Evolutionary conservation across 2,797 vertebrate species (phyloP).

Genomic region (Emys orbicularis): DNA sequence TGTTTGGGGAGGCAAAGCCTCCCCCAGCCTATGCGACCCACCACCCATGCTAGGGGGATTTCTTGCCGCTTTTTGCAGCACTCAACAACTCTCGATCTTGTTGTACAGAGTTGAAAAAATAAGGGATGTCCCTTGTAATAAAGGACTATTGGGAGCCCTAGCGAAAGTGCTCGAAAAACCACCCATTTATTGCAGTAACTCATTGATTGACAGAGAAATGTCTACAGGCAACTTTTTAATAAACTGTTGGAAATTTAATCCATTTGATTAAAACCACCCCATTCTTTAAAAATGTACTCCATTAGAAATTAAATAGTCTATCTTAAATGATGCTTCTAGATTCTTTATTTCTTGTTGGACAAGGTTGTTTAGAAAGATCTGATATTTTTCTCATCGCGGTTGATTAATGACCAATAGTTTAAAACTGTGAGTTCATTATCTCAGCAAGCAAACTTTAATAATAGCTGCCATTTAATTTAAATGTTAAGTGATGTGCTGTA

Average conservation of each 20-base stretch:
- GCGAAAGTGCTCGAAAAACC: background rate
- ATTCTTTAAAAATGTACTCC: background rate
- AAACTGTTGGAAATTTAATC: background rate
- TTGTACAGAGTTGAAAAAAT: no score
- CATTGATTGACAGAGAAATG: background rate
- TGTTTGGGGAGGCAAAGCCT: no score
- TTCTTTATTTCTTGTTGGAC: fast-evolving
- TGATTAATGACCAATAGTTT: background rate
- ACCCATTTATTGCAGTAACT: background rate
- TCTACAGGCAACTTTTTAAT: background rate
- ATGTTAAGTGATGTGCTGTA: background rate
- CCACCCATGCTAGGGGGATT: no score
- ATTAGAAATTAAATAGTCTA: background rate
- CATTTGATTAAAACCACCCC: background rate
- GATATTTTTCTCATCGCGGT: background rate
- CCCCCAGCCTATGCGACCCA: no score
- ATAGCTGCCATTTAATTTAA: background rate
- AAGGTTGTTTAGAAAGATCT: background rate
- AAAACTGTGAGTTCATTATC: background rate
- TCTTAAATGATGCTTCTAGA: background rate
- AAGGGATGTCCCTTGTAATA: background rate
- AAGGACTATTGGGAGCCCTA: background rate
- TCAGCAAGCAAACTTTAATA: background rate
- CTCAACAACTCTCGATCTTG: no score
- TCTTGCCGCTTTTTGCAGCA: no score